Percentiles rank a stretch among this genome's conserved stretches.
These are phyloP conservation scores for Abrostola tripartita DNA, from an alignment of 2,888 invertebrate species.

Conservation along the genomic window DNA sequence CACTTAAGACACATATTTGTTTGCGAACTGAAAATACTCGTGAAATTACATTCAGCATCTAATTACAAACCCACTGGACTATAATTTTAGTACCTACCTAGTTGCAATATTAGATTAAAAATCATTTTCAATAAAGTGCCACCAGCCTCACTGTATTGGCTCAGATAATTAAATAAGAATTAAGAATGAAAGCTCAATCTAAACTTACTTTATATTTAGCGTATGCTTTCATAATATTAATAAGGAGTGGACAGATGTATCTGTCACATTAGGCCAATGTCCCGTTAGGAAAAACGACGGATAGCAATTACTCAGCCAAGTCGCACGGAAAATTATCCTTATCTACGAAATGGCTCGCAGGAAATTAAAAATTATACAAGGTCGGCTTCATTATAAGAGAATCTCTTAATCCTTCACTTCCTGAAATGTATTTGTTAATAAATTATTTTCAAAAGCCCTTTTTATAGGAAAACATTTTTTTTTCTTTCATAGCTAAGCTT, in stretches of 20 bases:
- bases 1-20: no score
- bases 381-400: constrained; percentile 18
- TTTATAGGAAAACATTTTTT: background rate
- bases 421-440: constrained; percentile 5
- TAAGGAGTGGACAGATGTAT: constrained; percentile 16
- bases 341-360: constrained; percentile 56
- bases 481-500: background rate
- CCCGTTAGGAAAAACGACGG: constrained; percentile 59
- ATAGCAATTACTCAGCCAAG: constrained; percentile 65
- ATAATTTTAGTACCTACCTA: no score
- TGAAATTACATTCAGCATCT: no score
- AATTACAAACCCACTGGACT: no score
- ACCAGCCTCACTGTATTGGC: no score
- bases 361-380: constrained; percentile 62
- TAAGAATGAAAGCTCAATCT: background rate
- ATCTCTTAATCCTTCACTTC: constrained; percentile 26
- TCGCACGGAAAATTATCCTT: constrained; percentile 68
- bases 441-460: constrained; percentile 1
- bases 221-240: constrained; percentile 12
- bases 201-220: background rate
- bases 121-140: no score
- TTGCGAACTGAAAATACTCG: no score
- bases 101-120: no score
- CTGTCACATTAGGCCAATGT: constrained; percentile 36
- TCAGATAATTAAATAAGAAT: no score